phyloP scores from a whole-genome alignment of 2,888 invertebrate species.

The Dascillus cervinus region DNA sequence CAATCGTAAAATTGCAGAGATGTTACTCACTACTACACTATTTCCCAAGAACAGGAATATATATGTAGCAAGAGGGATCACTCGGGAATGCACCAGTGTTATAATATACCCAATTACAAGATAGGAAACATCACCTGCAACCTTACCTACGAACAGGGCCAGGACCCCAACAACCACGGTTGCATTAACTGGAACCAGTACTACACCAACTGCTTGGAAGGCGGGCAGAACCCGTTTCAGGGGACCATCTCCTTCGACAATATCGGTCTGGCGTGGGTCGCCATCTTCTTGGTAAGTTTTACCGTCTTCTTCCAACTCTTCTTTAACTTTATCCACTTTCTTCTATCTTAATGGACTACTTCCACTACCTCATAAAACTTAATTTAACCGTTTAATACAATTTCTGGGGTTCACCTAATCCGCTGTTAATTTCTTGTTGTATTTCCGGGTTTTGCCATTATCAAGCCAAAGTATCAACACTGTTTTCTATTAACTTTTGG shows the following conservation, averaged over 20 bases:
- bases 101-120: conserved; percentile 71
- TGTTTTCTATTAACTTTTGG: too few species aligned
- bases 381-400: too few species aligned
- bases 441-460: too few species aligned
- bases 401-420: too few species aligned
- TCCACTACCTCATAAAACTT: too few species aligned
- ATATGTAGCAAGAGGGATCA: conserved; percentile 92
- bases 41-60: conserved; percentile 88
- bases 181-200: conserved; percentile 99
- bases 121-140: conserved; percentile 71
- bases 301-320: too few species aligned
- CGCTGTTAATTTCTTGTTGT: too few species aligned
- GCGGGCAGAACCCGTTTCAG: conserved; percentile 94
- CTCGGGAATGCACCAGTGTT: conserved; percentile 90
- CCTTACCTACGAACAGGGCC: conserved; percentile 46
- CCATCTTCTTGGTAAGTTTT: conserved; percentile 96
- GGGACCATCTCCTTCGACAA: conserved; percentile 99
- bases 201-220: conserved; percentile 89
- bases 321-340: too few species aligned
- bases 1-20: conserved; percentile 40
- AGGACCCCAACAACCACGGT: conserved; percentile 42
- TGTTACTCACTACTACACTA: conserved; percentile 77
- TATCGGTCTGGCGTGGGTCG: conserved; percentile 99
- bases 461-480: too few species aligned
- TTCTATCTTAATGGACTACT: too few species aligned